These are phyloP conservation scores for Trochalopteron elliotii DNA, from an alignment of 2,113 vertebrate genomes.

Conservation along the genomic window DNA sequence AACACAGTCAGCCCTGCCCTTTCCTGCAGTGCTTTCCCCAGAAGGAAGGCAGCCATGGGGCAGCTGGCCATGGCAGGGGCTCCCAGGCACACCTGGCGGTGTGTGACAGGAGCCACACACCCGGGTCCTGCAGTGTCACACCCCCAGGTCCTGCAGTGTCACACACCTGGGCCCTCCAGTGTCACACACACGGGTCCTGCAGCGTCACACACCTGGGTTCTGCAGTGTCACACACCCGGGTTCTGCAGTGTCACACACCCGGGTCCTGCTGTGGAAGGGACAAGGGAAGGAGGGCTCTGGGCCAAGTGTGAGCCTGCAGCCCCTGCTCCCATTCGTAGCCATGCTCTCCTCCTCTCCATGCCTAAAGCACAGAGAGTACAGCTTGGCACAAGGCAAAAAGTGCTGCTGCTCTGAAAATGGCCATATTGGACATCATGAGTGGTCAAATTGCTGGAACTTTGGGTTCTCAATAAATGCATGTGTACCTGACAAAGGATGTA, in stretches of 20 bases:
- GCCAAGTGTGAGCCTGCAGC: no score
- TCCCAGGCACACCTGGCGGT: background rate
- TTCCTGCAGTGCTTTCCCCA: background rate
- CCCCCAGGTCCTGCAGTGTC: rapidly evolving
- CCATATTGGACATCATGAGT: background rate
- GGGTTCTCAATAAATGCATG: background rate
- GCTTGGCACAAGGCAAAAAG: background rate
- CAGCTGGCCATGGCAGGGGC: background rate
- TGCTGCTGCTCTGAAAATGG: background rate
- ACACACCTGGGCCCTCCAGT: rapidly evolving
- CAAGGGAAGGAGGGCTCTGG: rapidly evolving
- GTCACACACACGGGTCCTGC: background rate
- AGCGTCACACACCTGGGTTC: background rate
- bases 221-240: rapidly evolving
- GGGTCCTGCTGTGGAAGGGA: background rate
- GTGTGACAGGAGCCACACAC: background rate
- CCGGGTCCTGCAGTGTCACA: background rate
- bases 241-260: background rate
- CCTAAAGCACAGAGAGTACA: rapidly evolving
- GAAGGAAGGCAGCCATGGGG: background rate
- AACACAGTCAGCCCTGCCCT: constrained; percentile 8
- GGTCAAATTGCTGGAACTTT: background rate
- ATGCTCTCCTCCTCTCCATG: rapidly evolving
- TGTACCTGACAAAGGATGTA: background rate
- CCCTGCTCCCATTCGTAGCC: rapidly evolving